Percentiles rank a stretch among this genome's conserved stretches.
These are phyloP conservation scores for Sebastes kiyomatsui DNA, from an alignment of 2,797 vertebrate genomes.

Conservation along the genomic window DNA sequence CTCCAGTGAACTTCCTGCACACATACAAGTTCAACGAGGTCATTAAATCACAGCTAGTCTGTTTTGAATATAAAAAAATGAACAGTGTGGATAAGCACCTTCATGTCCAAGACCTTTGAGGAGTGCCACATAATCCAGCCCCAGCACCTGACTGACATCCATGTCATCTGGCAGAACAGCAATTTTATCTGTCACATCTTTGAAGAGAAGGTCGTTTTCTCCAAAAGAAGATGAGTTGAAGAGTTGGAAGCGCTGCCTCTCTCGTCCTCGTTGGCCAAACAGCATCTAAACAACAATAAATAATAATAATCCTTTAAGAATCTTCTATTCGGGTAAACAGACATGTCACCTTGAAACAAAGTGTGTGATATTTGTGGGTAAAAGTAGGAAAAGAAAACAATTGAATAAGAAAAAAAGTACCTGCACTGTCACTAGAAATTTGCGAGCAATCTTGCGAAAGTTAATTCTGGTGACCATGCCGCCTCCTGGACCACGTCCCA, in stretches of 20 bases:
- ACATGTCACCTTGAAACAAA: not conserved
- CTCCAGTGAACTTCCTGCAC: constrained; percentile 89
- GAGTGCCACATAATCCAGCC: constrained; percentile 91
- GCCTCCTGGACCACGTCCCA: constrained; percentile 88
- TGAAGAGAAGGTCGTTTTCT: constrained; percentile 88
- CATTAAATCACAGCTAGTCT: not conserved
- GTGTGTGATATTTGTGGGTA: not conserved
- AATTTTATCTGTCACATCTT: constrained; percentile 84
- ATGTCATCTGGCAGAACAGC: constrained; percentile 80
- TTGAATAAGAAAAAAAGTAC: constrained; percentile 59
- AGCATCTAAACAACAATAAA: constrained; percentile 72
- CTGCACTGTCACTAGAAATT: constrained; percentile 84
- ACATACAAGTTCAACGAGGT: not conserved
- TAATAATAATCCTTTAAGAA: not conserved
- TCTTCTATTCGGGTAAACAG: not conserved
- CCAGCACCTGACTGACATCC: constrained; percentile 88
- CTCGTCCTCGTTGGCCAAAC: constrained; percentile 86
- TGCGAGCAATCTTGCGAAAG: constrained; percentile 85
- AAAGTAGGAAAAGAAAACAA: not conserved
- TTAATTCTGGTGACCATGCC: constrained; percentile 84
- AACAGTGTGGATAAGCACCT: constrained; percentile 77
- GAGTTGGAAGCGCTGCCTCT: constrained; percentile 85
- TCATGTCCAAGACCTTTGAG: constrained; percentile 93
- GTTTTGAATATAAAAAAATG: not conserved
- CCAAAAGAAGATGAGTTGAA: constrained; percentile 85